Conservation (phyloP, 2,797 vertebrate genomes). For the Eurystomus glaucurus region DNA sequence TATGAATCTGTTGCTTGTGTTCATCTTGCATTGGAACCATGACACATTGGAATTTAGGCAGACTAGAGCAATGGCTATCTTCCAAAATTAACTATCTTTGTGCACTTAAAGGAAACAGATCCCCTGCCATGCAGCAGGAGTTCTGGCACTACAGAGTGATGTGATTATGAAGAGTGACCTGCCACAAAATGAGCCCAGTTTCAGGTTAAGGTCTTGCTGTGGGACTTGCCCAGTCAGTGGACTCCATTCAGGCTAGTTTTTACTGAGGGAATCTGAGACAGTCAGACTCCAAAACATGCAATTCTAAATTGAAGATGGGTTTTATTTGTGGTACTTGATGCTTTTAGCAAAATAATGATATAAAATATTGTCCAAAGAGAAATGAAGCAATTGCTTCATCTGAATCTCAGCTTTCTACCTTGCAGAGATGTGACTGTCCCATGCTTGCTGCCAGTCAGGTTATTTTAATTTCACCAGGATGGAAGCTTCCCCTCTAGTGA, state of each 20-base stretch:
- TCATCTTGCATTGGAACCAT: slow-evolving; percentile 8
- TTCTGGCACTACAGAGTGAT: neutral
- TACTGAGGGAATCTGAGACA: neutral
- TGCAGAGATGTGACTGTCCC: neutral
- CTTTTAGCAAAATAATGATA: neutral
- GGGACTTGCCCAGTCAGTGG: neutral
- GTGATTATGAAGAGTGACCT: neutral
- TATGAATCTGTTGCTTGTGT: slow-evolving; percentile 28
- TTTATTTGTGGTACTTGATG: neutral
- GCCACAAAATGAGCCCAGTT: neutral
- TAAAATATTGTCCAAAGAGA: neutral
- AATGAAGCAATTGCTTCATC: neutral
- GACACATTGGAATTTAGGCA: slow-evolving; percentile 15
- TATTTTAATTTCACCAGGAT: neutral
- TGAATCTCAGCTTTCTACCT: neutral
- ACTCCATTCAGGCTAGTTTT: neutral
- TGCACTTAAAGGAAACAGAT: neutral
- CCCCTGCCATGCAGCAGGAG: neutral
- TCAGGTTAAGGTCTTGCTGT: neutral
- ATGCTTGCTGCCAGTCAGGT: neutral
- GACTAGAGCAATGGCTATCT: neutral
- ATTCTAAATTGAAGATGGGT: neutral
- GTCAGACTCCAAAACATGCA: neutral
- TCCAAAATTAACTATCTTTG: slow-evolving; percentile 45
- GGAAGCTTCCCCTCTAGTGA: neutral